These are phyloP conservation scores for Drosophila novamexicana DNA, from an alignment of 1,140 invertebrate species.

Conservation along the genomic window DNA sequence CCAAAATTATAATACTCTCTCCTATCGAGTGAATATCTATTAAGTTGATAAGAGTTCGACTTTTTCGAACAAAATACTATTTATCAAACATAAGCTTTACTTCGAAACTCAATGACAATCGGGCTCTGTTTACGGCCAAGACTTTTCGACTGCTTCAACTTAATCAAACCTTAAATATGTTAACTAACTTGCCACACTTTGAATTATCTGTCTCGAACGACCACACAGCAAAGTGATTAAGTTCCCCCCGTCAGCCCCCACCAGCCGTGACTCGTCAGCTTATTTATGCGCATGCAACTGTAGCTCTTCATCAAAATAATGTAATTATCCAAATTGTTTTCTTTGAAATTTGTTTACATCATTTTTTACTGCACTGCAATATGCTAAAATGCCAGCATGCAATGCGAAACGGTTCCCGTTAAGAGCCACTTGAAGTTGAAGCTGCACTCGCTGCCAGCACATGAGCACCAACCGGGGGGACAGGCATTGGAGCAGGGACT, in stretches of 20 bases:
- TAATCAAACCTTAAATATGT: conserved; percentile 6
- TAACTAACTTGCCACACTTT: conserved; percentile 17
- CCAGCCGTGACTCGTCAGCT: conserved; percentile 16
- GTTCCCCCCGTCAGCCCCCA: not conserved
- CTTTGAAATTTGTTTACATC: conserved; percentile 82
- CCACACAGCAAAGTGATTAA: conserved; percentile 56
- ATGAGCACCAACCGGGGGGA: conserved; percentile 2
- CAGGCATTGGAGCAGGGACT: too few species aligned
- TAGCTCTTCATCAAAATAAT: conserved; percentile 79
- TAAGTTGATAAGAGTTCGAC: too few species aligned
- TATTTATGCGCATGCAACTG: conserved; percentile 65
- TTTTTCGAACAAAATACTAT: too few species aligned
- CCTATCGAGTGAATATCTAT: too few species aligned
- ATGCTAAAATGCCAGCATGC: conserved; percentile 52
- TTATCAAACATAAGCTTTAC: too few species aligned
- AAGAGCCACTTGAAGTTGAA: conserved; percentile 69
- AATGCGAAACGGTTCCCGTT: conserved; percentile 70
- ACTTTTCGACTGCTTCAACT: not conserved
- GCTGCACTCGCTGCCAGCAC: conserved; percentile 16
- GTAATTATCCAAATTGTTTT: conserved; percentile 83
- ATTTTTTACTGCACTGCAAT: conserved; percentile 54
- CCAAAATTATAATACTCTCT: too few species aligned
- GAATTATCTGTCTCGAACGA: conserved; percentile 38
- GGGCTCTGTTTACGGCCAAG: too few species aligned
- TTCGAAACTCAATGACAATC: too few species aligned